phyloP scores from a whole-genome alignment of 2,113 vertebrate genomes.

The Emydocephalus ijimae region DNA sequence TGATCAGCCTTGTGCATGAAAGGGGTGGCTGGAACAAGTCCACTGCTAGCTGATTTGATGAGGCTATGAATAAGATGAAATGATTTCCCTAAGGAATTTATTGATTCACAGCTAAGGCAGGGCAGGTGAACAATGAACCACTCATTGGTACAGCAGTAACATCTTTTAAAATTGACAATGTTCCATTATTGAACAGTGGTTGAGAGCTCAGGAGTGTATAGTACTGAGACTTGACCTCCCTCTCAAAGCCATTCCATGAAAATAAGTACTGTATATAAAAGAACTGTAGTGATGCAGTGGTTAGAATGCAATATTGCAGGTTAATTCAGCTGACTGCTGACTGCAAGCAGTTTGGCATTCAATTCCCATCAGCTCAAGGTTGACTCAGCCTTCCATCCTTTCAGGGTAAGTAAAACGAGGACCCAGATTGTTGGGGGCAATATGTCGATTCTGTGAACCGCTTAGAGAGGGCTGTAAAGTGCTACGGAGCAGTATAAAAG shows the following conservation, averaged over 20 bases:
- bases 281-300: background rate
- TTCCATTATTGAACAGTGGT: background rate
- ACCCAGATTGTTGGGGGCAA: too few species aligned
- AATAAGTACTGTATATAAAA: background rate
- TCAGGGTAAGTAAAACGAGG: background rate
- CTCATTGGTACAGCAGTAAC: background rate
- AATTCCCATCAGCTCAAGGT: background rate
- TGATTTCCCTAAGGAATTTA: background rate
- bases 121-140: background rate
- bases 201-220: background rate
- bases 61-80: too few species aligned
- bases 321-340: background rate
- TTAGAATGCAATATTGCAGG: background rate
- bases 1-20: background rate
- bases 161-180: background rate
- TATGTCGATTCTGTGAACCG: too few species aligned
- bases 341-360: background rate
- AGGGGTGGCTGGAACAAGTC: background rate
- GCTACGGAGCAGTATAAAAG: too few species aligned
- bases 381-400: background rate
- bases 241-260: background rate
- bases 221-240: background rate
- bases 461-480: too few species aligned
- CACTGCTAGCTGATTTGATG: background rate
- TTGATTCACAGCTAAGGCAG: background rate